A percentile compares a stretch with the other conserved stretches of the same genome.
phyloP scores from a whole-genome alignment of 53 echinoderm and acorn worm genomes.

The Arbacia lixula region DNA sequence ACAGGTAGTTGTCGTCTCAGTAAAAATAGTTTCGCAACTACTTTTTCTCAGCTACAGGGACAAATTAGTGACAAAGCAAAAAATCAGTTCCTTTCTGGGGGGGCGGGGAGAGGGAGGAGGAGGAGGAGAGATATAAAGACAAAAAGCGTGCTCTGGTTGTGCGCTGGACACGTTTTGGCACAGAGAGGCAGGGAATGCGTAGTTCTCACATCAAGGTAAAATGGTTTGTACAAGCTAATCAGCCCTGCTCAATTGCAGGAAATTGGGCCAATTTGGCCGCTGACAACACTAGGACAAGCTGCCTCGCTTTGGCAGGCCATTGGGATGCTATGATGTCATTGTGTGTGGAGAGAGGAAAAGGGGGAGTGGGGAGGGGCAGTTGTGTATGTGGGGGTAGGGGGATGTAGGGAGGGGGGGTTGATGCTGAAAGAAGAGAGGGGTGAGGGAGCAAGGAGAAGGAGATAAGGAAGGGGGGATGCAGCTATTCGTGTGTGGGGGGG shows the following conservation, averaged over 20 bases:
- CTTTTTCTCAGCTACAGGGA: no score
- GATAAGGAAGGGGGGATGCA: neutral
- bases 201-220: constrained; percentile 21
- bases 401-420: neutral
- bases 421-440: neutral
- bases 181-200: neutral
- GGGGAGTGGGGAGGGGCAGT: constrained; percentile 4
- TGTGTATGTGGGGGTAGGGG: neutral
- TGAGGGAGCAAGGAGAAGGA: no score
- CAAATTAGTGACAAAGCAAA: no score
- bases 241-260: constrained; percentile 27
- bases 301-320: constrained; percentile 5
- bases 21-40: no score
- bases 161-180: constrained; percentile 26
- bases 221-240: constrained; percentile 46
- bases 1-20: no score
- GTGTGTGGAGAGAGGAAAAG: constrained; percentile 28
- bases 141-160: no score
- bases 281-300: constrained; percentile 35
- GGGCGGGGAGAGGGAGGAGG: no score
- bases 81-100: no score
- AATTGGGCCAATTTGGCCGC: constrained; percentile 53
- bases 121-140: no score
- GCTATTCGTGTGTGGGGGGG: no score
- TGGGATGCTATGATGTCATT: constrained; percentile 34